A percentile compares a stretch with the other conserved stretches of the same genome.
Conservation (phyloP, 2,888 invertebrate genomes). For the Cephalotes varians region DNA sequence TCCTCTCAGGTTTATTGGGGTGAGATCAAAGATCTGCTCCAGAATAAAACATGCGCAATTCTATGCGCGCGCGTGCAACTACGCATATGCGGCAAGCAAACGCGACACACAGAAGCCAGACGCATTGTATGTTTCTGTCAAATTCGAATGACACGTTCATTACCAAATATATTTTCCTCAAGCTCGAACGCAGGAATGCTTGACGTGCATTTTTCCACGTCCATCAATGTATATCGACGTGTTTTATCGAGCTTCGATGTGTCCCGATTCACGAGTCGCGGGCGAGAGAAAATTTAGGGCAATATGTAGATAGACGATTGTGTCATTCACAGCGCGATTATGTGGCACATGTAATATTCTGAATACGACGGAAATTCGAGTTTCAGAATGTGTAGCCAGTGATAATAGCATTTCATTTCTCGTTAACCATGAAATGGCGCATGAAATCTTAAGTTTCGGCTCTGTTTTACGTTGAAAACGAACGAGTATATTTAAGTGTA, state of each 20-base stretch:
- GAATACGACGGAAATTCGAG: background rate
- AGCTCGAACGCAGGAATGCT: constrained; percentile 13
- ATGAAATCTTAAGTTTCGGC: background rate
- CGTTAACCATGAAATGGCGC: background rate
- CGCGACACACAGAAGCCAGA: background rate
- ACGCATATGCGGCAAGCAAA: constrained; percentile 2
- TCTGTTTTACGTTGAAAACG: background rate
- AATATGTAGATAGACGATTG: constrained; percentile 18
- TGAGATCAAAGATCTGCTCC: background rate
- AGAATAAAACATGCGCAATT: constrained; percentile 3
- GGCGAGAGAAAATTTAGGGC: background rate
- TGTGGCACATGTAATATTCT: background rate
- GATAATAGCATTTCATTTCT: background rate
- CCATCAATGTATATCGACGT: constrained; percentile 13
- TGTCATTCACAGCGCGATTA: background rate
- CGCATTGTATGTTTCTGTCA: constrained; percentile 17
- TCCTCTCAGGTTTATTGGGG: constrained; percentile 14
- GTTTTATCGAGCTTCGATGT: constrained; percentile 32
- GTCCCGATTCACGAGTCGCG: background rate
- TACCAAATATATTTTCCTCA: constrained; percentile 32
- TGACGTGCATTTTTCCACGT: background rate
- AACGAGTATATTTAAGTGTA: background rate
- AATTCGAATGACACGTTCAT: constrained; percentile 11
- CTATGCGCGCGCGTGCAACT: background rate
- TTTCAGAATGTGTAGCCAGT: background rate